These are phyloP conservation scores for Colletes collaris DNA, from an alignment of 2,888 invertebrate genomes.

Conservation along the genomic window DNA sequence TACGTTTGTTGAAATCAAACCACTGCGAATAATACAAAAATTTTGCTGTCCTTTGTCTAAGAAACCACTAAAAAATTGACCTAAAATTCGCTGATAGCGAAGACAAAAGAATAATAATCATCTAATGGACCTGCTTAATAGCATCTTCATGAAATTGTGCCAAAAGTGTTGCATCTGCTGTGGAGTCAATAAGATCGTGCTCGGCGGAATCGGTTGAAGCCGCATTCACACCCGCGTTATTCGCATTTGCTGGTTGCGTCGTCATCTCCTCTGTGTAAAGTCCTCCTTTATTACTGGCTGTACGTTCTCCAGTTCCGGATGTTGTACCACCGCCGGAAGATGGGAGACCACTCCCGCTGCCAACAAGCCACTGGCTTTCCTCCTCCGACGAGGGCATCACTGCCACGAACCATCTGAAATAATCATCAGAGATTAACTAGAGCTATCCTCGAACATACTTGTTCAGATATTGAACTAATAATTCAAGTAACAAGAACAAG, in stretches of 20 bases:
- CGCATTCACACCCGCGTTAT: constrained; percentile 84
- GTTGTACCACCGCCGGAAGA: constrained; percentile 67
- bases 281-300: constrained; percentile 77
- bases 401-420: constrained; percentile 80
- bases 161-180: constrained; percentile 85
- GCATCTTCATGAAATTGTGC: constrained; percentile 92
- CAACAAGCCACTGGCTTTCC: constrained; percentile 84
- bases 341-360: constrained; percentile 72
- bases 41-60: too few relatives aligned
- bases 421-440: neutral
- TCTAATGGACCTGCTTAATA: constrained; percentile 85
- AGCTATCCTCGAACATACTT: neutral
- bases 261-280: constrained; percentile 83
- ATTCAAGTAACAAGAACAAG: too few relatives aligned
- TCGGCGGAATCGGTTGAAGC: constrained; percentile 80
- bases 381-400: constrained; percentile 86
- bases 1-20: too few relatives aligned
- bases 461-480: too few relatives aligned
- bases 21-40: too few relatives aligned
- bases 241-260: constrained; percentile 82
- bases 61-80: too few relatives aligned
- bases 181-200: constrained; percentile 85
- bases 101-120: too few relatives aligned
- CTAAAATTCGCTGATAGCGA: neutral
- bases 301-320: constrained; percentile 68